Conservation (phyloP, 2,888 invertebrate genomes). For the Drosophila affinis region DNA sequence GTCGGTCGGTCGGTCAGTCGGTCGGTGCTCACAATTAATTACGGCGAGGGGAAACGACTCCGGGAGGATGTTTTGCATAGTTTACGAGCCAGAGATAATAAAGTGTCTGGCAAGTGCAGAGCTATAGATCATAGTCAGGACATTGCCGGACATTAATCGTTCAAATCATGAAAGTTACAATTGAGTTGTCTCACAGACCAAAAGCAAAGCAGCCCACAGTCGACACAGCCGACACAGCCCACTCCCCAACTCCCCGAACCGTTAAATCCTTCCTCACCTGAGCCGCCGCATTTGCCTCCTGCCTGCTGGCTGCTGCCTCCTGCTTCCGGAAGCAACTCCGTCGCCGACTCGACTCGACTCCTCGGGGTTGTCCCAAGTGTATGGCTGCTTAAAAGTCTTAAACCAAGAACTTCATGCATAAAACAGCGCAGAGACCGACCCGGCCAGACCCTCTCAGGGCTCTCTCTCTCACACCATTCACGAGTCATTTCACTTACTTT, state of each 20-base stretch:
- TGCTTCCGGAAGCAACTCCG: constrained; percentile 12
- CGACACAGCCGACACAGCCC: not conserved
- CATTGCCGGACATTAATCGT: constrained; percentile 49
- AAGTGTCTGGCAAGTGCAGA: constrained; percentile 32
- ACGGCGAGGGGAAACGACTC: constrained; percentile 17
- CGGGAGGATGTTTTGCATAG: constrained; percentile 45
- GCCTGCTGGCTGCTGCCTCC: not conserved
- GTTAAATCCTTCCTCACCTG: constrained; percentile 25
- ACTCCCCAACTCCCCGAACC: not conserved
- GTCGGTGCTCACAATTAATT: constrained; percentile 43
- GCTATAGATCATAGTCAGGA: constrained; percentile 47
- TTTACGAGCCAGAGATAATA: constrained; percentile 46
- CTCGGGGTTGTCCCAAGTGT: constrained; percentile 37
- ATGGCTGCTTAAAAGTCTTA: constrained; percentile 48
- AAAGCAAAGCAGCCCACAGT: not conserved
- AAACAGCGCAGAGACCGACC: constrained; percentile 15
- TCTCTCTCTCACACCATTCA: constrained; percentile 31
- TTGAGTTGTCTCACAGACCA: constrained; percentile 20
- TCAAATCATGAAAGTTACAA: constrained; percentile 47
- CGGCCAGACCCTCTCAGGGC: not conserved
- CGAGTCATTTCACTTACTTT: constrained; percentile 63
- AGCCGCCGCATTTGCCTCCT: constrained; percentile 10
- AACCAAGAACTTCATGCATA: constrained; percentile 50
- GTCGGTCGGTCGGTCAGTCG: constrained; percentile 6
- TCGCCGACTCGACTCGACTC: constrained; percentile 1